Evolutionary conservation across 2,888 invertebrate species (phyloP).

Genomic region (Erebia palarica): DNA sequence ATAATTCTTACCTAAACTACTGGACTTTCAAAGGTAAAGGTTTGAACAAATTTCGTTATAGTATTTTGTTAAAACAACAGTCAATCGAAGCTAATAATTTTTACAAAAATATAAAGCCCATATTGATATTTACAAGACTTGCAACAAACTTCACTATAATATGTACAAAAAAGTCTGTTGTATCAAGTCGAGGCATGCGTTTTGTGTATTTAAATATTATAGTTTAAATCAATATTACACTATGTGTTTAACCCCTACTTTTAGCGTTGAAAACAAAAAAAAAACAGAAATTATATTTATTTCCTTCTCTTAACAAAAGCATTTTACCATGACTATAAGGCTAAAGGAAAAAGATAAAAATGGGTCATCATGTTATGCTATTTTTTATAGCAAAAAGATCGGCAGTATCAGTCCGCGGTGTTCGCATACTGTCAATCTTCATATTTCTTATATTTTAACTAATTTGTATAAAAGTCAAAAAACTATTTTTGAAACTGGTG

Average conservation of each 20-base stretch:
- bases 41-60: background rate
- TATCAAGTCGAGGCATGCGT: background rate
- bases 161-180: conserved; percentile 33
- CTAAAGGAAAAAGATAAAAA: conserved; percentile 4
- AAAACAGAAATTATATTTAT: background rate
- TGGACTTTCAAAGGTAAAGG: conserved; percentile 12
- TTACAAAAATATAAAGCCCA: conserved; percentile 39
- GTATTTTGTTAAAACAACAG: conserved; percentile 3
- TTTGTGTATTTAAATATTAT: background rate
- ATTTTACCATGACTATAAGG: background rate
- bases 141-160: conserved; percentile 27
- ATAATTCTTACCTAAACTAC: conserved; percentile 14
- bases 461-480: too few relatives aligned
- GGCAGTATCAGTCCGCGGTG: background rate
- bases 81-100: conserved; percentile 18
- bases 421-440: background rate
- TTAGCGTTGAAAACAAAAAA: background rate
- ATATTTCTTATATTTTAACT: too few relatives aligned
- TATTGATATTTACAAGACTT: conserved; percentile 37
- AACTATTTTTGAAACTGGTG: too few relatives aligned
- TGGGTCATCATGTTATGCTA: background rate
- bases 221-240: conserved; percentile 2
- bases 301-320: background rate
- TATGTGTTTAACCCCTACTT: conserved; percentile 1
- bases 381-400: background rate